phyloP scores from a whole-genome alignment of 2,797 vertebrate species.

The Hephaestus fuliginosus region DNA sequence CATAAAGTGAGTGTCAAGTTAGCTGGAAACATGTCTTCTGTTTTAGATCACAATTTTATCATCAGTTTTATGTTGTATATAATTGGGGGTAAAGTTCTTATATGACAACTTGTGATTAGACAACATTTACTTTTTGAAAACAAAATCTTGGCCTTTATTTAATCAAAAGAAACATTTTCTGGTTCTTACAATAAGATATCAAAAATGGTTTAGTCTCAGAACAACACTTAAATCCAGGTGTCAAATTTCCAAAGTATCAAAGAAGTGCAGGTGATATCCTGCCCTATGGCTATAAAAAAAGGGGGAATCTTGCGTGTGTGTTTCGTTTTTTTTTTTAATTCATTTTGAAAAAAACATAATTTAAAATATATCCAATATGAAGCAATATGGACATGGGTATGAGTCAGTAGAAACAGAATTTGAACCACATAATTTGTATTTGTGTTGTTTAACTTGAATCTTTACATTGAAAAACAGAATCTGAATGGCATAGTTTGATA shows the following conservation, averaged over 20 bases:
- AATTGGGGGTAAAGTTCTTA: not conserved
- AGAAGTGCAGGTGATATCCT: not conserved
- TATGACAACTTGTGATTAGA: not conserved
- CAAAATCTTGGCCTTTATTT: too few relatives aligned
- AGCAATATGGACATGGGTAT: too few relatives aligned
- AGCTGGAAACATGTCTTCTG: not conserved
- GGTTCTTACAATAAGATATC: too few relatives aligned
- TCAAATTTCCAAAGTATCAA: too few relatives aligned
- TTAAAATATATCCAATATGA: not conserved
- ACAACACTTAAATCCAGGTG: not conserved
- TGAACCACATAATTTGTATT: too few relatives aligned
- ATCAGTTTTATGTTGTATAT: not conserved
- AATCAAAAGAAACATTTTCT: too few relatives aligned
- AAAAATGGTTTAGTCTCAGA: too few relatives aligned
- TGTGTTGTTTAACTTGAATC: too few relatives aligned
- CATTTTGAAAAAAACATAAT: not conserved
- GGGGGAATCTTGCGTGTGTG: not conserved
- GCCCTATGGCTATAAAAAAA: not conserved
- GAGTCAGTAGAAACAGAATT: too few relatives aligned
- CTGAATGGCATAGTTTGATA: too few relatives aligned
- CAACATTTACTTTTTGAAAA: not conserved
- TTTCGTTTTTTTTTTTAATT: not conserved
- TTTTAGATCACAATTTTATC: not conserved
- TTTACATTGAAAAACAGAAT: too few relatives aligned
- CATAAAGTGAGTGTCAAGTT: not conserved